A percentile compares a stretch with the other conserved stretches of the same genome.
These are phyloP conservation scores for Xestoiulus laeticollis DNA, from an alignment of 2,888 invertebrate species.

Conservation along the genomic window DNA sequence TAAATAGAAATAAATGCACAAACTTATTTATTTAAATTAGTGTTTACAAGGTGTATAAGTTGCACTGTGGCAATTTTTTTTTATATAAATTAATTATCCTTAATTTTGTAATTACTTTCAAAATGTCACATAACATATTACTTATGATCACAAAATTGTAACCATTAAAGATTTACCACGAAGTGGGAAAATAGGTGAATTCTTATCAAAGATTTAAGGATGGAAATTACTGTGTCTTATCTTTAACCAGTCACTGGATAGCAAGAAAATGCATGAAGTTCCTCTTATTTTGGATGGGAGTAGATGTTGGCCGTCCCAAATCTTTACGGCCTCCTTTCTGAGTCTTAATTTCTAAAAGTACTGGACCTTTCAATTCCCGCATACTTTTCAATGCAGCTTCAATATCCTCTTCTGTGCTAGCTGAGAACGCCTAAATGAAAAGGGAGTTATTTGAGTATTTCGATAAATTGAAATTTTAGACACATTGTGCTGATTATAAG, in stretches of 20 bases:
- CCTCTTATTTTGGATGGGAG: conserved; percentile 65
- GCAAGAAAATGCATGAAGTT: conserved; percentile 65
- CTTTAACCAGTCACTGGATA: background rate
- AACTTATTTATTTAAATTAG: background rate
- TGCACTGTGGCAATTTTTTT: background rate
- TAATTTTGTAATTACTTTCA: background rate
- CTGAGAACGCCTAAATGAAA: conserved; percentile 60
- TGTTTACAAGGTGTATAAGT: background rate
- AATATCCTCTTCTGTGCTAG: conserved; percentile 62
- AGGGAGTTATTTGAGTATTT: background rate
- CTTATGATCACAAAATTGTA: background rate
- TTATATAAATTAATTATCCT: background rate
- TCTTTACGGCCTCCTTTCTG: conserved; percentile 63
- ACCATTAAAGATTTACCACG: background rate
- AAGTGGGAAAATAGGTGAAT: background rate
- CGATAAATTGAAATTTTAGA: background rate
- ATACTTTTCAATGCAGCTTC: conserved; percentile 60
- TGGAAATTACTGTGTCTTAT: conserved; percentile 11
- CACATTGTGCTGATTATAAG: background rate
- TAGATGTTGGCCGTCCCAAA: conserved; percentile 65
- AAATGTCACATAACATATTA: background rate
- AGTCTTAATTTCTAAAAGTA: conserved; percentile 64
- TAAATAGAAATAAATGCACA: background rate
- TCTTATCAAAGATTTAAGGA: conserved; percentile 1
- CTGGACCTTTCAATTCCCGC: conserved; percentile 61